These are phyloP conservation scores for pig (Sus scrofa) DNA, from an alignment of 2,113 vertebrate species.

Conservation along the genomic window T2T-Sscrofa CM000818.6:99228501-99229000, in stretches of 20 bases:
- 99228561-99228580: too few species aligned
- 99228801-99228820: background rate
- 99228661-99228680: too few species aligned
- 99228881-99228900: background rate
- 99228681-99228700: background rate
- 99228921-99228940: background rate
- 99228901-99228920: background rate
- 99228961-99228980: background rate
- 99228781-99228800: background rate
- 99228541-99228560: too few species aligned
- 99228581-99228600: too few species aligned
- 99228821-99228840: background rate
- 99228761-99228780: background rate
- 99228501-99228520: too few species aligned
- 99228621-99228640: too few species aligned
- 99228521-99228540: too few species aligned
- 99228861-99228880: background rate
- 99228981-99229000: background rate
- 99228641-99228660: too few species aligned
- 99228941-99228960: background rate
- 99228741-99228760: background rate
- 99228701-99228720: background rate
- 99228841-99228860: background rate
- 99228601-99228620: too few species aligned
- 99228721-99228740: background rate